Evolutionary conservation across 2,888 invertebrate species (phyloP).

Genomic region (Eupithecia tripunctaria): DNA sequence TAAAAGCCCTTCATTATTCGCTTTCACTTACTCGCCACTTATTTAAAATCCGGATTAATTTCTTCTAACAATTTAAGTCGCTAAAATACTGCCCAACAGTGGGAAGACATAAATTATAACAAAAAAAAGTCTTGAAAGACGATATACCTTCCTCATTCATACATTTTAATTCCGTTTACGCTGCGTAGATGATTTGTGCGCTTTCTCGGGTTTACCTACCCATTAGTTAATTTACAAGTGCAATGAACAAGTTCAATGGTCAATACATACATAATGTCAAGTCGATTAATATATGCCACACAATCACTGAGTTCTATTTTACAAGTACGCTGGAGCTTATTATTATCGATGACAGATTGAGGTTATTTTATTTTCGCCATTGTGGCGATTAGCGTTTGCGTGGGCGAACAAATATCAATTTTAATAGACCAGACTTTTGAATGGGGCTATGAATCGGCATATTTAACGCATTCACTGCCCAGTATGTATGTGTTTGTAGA

Average conservation of each 20-base stretch:
- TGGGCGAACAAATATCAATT: no score
- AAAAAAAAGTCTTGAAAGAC: background rate
- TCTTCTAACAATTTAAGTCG: background rate
- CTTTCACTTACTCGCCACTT: background rate
- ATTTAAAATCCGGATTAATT: background rate
- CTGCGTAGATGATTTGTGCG: slow-evolving; percentile 32
- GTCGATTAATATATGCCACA: background rate
- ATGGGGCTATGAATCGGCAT: no score
- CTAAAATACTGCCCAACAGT: background rate
- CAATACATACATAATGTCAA: background rate
- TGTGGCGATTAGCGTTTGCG: no score
- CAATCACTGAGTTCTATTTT: background rate
- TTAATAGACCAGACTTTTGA: no score
- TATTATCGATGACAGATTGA: background rate
- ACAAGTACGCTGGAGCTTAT: background rate
- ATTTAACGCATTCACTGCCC: no score
- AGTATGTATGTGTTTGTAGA: no score
- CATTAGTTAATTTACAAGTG: slow-evolving; percentile 18
- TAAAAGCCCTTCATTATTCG: background rate
- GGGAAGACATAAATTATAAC: no score
- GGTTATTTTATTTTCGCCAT: no score
- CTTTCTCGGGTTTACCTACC: slow-evolving; percentile 27
- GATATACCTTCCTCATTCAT: slow-evolving; percentile 1
- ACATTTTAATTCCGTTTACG: slow-evolving; percentile 5
- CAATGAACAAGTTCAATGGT: slow-evolving; percentile 9